Evolutionary conservation across 2,797 vertebrate genomes (phyloP).

Genomic region (Danio kyathit): DNA sequence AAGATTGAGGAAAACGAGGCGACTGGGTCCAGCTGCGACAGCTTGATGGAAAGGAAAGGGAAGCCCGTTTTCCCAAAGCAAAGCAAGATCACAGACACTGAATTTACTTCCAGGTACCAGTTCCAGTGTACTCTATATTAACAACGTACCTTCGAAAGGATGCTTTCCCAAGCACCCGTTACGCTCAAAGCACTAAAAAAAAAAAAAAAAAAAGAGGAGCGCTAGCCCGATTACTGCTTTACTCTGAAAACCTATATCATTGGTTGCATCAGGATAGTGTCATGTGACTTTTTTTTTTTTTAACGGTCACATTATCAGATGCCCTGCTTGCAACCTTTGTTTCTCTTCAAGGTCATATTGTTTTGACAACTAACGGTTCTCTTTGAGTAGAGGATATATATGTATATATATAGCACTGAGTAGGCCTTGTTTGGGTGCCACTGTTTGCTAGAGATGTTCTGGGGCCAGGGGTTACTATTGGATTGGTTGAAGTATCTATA

Average conservation of each 20-base stretch:
- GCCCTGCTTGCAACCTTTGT: not conserved
- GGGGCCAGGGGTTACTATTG: conserved; percentile 39
- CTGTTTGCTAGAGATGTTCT: conserved; percentile 38
- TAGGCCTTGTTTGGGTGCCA: conserved; percentile 22
- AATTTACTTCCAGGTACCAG: conserved; percentile 6
- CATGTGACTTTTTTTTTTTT: not conserved
- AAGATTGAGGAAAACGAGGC: conserved; percentile 59
- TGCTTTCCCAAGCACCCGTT: not conserved
- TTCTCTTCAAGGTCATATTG: not conserved
- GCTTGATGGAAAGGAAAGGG: conserved; percentile 63
- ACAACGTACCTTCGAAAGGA: conserved; percentile 3
- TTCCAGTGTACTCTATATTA: conserved; percentile 3
- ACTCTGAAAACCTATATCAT: conserved; percentile 12
- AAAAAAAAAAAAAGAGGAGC: not conserved
- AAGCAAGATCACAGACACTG: conserved; percentile 6
- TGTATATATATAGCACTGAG: conserved; percentile 56
- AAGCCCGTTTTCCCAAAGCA: conserved; percentile 12
- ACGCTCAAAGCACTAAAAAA: conserved; percentile 26
- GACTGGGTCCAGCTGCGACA: conserved; percentile 74
- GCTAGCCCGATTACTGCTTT: conserved; percentile 13
- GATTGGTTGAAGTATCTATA: conserved; percentile 48
- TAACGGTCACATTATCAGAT: not conserved
- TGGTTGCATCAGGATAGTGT: conserved; percentile 21
- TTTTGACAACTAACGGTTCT: conserved; percentile 17
- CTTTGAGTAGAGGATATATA: conserved; percentile 36